phyloP scores from a whole-genome alignment of 2,888 invertebrate species.

The Campaea margaritaria region DNA sequence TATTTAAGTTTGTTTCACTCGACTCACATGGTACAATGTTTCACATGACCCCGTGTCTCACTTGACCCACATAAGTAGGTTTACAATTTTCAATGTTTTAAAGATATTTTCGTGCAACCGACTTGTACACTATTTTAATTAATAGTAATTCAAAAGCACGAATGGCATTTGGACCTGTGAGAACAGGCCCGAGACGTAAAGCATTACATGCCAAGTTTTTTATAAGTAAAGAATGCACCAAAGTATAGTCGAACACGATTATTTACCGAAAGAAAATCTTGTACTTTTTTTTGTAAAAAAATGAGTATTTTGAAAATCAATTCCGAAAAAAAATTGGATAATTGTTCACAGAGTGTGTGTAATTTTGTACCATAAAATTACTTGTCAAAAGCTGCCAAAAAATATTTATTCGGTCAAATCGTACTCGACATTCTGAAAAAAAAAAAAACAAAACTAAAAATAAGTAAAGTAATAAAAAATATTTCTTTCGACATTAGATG shows the following conservation, averaged over 20 bases:
- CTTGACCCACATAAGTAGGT: neutral
- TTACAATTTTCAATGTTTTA: neutral
- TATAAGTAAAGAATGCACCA: slow-evolving; percentile 53
- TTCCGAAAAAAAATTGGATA: slow-evolving; percentile 10
- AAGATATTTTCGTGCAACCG: slow-evolving; percentile 46
- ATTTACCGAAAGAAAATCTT: slow-evolving; percentile 34
- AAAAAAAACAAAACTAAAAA: slow-evolving; percentile 47
- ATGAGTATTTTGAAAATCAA: slow-evolving; percentile 26
- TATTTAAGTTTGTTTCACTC: neutral
- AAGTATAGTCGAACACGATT: slow-evolving; percentile 33
- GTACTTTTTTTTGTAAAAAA: slow-evolving; percentile 34
- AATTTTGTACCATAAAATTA: slow-evolving; percentile 8
- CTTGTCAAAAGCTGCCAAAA: slow-evolving; percentile 39
- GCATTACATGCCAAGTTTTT: slow-evolving; percentile 73
- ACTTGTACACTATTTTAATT: slow-evolving; percentile 48
- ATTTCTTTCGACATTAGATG: slow-evolving; percentile 58
- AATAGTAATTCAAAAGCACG: slow-evolving; percentile 73
- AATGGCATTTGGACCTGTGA: slow-evolving; percentile 63
- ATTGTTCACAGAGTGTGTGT: neutral
- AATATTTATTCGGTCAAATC: slow-evolving; percentile 36
- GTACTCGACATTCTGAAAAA: slow-evolving; percentile 39
- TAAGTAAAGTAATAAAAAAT: slow-evolving; percentile 46
- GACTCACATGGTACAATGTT: neutral
- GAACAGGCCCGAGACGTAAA: slow-evolving; percentile 51
- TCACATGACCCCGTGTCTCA: neutral